Percentiles rank a stretch among this genome's conserved stretches.
phyloP scores from a whole-genome alignment of 2,113 vertebrate species.

The Psettodes erumei region DNA sequence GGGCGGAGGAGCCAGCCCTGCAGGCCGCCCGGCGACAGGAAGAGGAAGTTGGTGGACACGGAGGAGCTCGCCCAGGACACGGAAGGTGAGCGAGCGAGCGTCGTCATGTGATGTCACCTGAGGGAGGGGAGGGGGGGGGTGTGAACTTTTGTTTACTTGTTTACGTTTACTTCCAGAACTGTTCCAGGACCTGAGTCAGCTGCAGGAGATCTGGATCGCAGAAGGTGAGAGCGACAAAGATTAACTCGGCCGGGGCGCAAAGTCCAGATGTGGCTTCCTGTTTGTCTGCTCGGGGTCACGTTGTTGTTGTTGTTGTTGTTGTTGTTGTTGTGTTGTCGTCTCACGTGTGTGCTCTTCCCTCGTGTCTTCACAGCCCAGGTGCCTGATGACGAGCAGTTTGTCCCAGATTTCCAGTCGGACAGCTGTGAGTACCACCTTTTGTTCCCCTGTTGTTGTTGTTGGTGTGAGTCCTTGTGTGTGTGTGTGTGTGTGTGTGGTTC shows the following conservation, averaged over 20 bases:
- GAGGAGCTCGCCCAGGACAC: constrained; percentile 96
- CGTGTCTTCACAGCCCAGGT: constrained; percentile 87
- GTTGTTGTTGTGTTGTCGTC: too few relatives aligned
- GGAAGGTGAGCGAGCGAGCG: too few relatives aligned
- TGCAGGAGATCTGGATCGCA: constrained; percentile 98
- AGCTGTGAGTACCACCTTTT: constrained; percentile 89
- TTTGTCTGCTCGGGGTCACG: too few relatives aligned
- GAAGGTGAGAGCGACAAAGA: too few relatives aligned
- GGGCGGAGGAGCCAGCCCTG: constrained; percentile 83
- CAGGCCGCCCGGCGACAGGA: constrained; percentile 86
- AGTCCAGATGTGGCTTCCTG: too few relatives aligned
- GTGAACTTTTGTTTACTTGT: too few relatives aligned
- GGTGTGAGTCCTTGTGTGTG: neutral
- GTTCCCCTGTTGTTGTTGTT: constrained; percentile 22
- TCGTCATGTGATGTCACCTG: too few relatives aligned
- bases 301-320: too few relatives aligned
- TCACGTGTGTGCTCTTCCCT: neutral
- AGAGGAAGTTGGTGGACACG: constrained; percentile 94
- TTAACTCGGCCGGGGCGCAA: too few relatives aligned
- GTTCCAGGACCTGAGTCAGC: constrained; percentile 97
- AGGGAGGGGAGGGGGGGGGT: too few relatives aligned
- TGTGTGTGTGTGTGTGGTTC: too few relatives aligned
- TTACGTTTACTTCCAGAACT: constrained; percentile 91
- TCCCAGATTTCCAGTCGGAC: constrained; percentile 98
- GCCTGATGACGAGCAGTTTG: constrained; percentile 97